phyloP scores from a whole-genome alignment of 2,113 vertebrate genomes.

The Corvus moneduloides region DNA sequence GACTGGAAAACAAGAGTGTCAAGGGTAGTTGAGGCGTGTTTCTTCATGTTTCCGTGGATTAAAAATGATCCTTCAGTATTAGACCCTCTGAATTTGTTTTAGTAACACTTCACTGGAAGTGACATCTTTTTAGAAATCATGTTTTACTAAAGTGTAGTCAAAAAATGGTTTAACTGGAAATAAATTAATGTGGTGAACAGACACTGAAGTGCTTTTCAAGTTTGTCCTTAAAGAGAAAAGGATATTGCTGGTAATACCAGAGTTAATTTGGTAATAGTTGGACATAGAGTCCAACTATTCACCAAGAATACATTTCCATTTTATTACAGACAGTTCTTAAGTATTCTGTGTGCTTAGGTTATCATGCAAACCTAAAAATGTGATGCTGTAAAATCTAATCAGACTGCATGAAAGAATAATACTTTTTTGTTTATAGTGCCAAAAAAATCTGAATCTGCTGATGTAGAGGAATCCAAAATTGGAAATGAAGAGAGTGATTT shows the following conservation, averaged over 20 bases:
- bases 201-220: not conserved
- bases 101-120: not conserved
- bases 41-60: not conserved
- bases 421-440: conserved; percentile 72
- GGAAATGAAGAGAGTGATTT: conserved; percentile 91
- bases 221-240: not conserved
- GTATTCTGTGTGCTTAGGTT: not conserved
- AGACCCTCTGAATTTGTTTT: not conserved
- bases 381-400: not conserved
- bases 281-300: not conserved
- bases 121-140: not conserved
- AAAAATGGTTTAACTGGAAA: not conserved
- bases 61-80: not conserved
- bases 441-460: conserved; percentile 90
- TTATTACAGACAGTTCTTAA: not conserved
- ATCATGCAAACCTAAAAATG: not conserved
- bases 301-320: not conserved
- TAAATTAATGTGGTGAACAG: not conserved
- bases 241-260: not conserved
- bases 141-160: not conserved
- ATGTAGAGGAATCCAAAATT: conserved; percentile 91
- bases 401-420: not conserved
- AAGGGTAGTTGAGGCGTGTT: not conserved
- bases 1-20: not conserved
- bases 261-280: not conserved